Evolutionary conservation across 2,888 invertebrate species (phyloP).

Genomic region (Cheilosia scutellata): DNA sequence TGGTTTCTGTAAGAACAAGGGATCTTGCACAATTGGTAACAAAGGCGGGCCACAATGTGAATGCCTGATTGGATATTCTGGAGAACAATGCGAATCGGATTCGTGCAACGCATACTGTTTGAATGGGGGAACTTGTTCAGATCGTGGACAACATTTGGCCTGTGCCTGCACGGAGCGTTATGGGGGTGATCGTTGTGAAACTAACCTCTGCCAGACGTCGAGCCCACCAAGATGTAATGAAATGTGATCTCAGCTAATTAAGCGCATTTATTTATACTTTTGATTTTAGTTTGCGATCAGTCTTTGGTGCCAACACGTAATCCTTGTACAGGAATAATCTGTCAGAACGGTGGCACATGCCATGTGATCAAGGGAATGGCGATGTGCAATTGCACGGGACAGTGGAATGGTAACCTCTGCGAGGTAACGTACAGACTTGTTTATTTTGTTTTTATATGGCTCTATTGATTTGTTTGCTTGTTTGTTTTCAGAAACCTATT

Average conservation of each 20-base stretch:
- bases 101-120: conserved; percentile 85
- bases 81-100: conserved; percentile 86
- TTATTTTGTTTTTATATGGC: neutral
- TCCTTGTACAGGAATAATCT: conserved; percentile 84
- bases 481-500: conserved; percentile 84
- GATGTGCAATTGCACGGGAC: conserved; percentile 86
- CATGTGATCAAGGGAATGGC: conserved; percentile 84
- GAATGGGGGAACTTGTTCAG: conserved; percentile 85
- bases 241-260: neutral
- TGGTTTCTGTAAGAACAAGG: conserved; percentile 86
- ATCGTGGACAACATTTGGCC: conserved; percentile 78
- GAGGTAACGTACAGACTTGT: conserved; percentile 79
- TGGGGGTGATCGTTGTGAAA: conserved; percentile 85
- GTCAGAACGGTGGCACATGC: conserved; percentile 86
- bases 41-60: conserved; percentile 82
- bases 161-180: conserved; percentile 82
- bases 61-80: conserved; percentile 81
- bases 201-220: conserved; percentile 84
- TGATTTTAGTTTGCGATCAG: conserved; percentile 80
- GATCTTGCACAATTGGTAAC: conserved; percentile 82
- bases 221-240: conserved; percentile 81
- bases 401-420: conserved; percentile 86
- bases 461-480: conserved; percentile 31
- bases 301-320: conserved; percentile 80
- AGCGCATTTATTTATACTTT: neutral